These are phyloP conservation scores for Pterophyllum scalare DNA, from an alignment of 2,113 vertebrate species.

Conservation along the genomic window DNA sequence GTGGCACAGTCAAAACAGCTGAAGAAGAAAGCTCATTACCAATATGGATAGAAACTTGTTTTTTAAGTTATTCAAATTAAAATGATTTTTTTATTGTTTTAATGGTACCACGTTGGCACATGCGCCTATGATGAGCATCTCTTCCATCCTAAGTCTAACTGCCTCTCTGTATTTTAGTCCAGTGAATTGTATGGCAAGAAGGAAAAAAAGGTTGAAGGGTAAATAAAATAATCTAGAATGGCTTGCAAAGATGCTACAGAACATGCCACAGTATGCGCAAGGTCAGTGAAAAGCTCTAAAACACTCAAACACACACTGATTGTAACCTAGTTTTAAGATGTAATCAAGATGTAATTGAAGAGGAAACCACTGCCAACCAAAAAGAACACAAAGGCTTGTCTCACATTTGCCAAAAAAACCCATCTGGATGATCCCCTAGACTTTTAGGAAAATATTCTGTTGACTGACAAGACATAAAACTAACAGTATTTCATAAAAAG, in stretches of 20 bases:
- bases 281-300: no score
- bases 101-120: neutral
- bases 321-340: no score
- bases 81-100: neutral
- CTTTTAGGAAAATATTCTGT: no score
- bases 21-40: neutral
- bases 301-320: neutral
- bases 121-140: neutral
- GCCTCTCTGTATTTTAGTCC: neutral
- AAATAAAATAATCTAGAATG: neutral
- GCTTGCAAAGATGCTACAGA: neutral
- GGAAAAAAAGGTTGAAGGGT: no score
- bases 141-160: neutral
- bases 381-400: no score
- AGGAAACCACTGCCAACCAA: no score
- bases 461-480: no score
- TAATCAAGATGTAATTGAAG: no score
- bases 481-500: no score
- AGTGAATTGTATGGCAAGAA: neutral
- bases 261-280: neutral
- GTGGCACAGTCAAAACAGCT: neutral
- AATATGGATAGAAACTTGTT: neutral
- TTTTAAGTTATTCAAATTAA: neutral
- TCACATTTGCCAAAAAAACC: no score
- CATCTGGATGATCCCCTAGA: no score